Base-by-base conservation (phyloP, 53 echinoderm and acorn worm genomes). In the Apostichopus leukothele region DNA sequence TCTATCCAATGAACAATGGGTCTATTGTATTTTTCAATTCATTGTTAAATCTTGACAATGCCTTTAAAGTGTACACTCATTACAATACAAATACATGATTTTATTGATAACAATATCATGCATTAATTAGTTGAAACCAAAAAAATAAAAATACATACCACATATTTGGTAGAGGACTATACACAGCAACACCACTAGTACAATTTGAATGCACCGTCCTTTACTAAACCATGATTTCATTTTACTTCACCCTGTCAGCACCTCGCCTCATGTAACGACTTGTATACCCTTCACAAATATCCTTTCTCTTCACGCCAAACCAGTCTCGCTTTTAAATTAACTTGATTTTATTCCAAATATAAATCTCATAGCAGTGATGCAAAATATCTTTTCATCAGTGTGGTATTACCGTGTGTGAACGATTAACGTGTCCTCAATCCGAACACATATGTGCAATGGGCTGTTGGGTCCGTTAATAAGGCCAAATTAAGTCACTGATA, bases 401-500 rank as follows among this genome's bases (percentile, higher is more conserved):
- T 5, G 10, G 7, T 9, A 57, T 10, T 57, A 10, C 57, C 10
- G 57, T 57, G 57, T 57, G 1, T 71, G 14, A 3, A 71, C 16
- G 6, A n/a, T 19, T 71, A 18, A 71, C 71, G 71, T 71, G 71
- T 71, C 71, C 18, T 71, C 71, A 18, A 71, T 71, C 71, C 71
- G 71, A 71, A 18, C 71, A 71, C 71, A 71, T 71, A 71, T 71
- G 71, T 71, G 71, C 18, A 71, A 13, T 71, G 20, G n/a, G 71
- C 71, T 71, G 71, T 71, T 59, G 52, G 23, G 3, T 4, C 6
- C 55, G 54, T 55, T 81, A 81, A 81, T 81, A 81, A 81, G 81
- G 81, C 81, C 81, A 81, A 81, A 81, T 81, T 81, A 81, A 81
- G 81, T 53, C 81, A 81, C 79, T 53, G 52, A 51, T 79, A 52